These are phyloP conservation scores for Microtus pennsylvanicus DNA, from an alignment of 2,113 vertebrate species.

Conservation along the genomic window DNA sequence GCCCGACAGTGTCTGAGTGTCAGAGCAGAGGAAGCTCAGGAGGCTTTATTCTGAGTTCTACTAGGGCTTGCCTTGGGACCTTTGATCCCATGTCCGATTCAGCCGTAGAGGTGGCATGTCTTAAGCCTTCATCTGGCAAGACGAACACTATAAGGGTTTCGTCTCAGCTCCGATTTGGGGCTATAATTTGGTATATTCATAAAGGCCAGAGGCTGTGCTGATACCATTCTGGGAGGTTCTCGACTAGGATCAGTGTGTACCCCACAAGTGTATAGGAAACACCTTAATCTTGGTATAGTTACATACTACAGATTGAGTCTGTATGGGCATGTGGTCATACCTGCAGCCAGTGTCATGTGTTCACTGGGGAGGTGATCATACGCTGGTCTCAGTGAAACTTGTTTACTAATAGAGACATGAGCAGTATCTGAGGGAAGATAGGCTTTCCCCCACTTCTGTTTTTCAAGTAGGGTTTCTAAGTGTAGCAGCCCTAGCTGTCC, in stretches of 20 bases:
- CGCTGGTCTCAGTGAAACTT: background rate
- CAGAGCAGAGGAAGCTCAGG: background rate
- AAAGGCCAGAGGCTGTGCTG: background rate
- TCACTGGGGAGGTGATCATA: background rate
- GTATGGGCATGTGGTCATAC: background rate
- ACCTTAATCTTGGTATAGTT: background rate
- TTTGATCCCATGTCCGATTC: background rate
- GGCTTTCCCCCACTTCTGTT: too few relatives aligned
- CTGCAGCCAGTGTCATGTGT: background rate
- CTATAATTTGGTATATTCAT: background rate
- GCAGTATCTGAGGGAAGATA: background rate
- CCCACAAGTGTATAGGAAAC: background rate
- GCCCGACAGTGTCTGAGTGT: background rate
- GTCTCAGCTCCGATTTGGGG: background rate
- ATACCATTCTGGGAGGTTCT: background rate
- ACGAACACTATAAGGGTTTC: background rate
- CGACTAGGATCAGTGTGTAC: background rate
- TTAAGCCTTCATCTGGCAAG: background rate
- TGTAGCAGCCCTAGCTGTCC: too few relatives aligned
- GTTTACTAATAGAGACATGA: background rate
- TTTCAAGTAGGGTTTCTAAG: too few relatives aligned
- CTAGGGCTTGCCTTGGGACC: background rate
- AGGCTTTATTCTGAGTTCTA: background rate
- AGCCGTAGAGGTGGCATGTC: background rate
- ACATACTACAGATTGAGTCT: background rate